Evolutionary conservation across 2,888 invertebrate genomes (phyloP).

Genomic region (Aradus depressus): DNA sequence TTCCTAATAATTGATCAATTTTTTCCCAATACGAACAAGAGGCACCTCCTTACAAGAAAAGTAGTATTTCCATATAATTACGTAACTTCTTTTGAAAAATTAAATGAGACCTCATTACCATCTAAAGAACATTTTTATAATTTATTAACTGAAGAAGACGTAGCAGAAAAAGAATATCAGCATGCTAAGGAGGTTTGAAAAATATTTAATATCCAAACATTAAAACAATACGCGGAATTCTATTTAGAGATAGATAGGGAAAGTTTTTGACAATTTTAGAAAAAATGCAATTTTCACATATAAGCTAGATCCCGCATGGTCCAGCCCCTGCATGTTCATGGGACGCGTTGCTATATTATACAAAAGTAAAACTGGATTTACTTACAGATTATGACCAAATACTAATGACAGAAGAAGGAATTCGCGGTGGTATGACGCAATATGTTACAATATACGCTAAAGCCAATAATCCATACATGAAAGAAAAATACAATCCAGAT

Average conservation of each 20-base stretch:
- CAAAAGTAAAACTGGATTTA: constrained; percentile 19
- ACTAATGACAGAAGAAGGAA: no score
- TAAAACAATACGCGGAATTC: constrained; percentile 33
- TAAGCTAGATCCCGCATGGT: constrained; percentile 19
- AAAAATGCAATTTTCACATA: constrained; percentile 27
- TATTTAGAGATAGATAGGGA: constrained; percentile 19
- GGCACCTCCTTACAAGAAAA: constrained; percentile 3
- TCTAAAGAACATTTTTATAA: constrained; percentile 28
- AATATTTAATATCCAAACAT: constrained; percentile 31
- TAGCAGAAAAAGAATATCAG: constrained; percentile 32
- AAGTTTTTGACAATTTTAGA: constrained; percentile 26
- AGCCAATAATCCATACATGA: constrained; percentile 35
- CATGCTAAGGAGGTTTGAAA: constrained; percentile 35
- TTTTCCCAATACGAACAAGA: constrained; percentile 6
- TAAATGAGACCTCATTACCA: constrained; percentile 30
- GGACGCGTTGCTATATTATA: constrained; percentile 12
- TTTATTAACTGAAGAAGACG: no score
- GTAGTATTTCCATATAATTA: no score
- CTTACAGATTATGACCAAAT: constrained; percentile 24
- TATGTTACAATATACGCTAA: constrained; percentile 29
- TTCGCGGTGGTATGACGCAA: no score
- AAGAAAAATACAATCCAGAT: constrained; percentile 29
- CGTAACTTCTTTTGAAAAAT: no score
- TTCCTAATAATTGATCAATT: constrained; percentile 8
- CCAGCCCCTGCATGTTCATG: constrained; percentile 13